These are phyloP conservation scores for Loris lydekkerianus DNA, from an alignment of 2,797 vertebrate genomes.

Conservation along the genomic window DNA sequence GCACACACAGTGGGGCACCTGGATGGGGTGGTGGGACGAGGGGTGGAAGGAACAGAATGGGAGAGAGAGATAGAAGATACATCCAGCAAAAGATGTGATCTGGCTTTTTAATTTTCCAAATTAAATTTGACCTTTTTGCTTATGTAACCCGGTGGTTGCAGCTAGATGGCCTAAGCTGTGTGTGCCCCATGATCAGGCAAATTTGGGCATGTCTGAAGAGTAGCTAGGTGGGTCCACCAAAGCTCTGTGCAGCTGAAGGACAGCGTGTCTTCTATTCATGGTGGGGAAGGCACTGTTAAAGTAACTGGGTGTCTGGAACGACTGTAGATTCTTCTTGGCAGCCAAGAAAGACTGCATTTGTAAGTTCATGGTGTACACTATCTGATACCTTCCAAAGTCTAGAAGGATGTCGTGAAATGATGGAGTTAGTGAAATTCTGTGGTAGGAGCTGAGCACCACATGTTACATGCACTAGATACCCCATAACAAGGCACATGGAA, in stretches of 20 bases:
- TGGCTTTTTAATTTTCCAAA: slow-evolving; percentile 63
- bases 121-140: slow-evolving; percentile 13
- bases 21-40: too few species aligned
- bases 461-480: neutral
- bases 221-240: neutral
- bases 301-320: neutral
- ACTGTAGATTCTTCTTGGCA: too few species aligned
- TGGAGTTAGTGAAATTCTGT: neutral
- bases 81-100: neutral
- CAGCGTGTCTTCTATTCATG: neutral
- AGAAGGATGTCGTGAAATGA: neutral
- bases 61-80: neutral
- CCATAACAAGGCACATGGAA: neutral
- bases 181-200: slow-evolving; percentile 1
- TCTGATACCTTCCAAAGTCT: neutral
- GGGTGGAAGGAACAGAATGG: neutral
- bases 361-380: neutral
- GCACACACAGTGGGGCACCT: neutral
- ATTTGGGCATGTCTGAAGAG: slow-evolving; percentile 63
- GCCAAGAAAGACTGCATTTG: neutral
- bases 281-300: neutral
- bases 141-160: neutral
- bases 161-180: neutral
- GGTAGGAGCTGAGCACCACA: neutral
- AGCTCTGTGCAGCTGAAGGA: neutral